Conservation (phyloP, 1,140 invertebrate genomes). For the Scaptomyza montana region DNA sequence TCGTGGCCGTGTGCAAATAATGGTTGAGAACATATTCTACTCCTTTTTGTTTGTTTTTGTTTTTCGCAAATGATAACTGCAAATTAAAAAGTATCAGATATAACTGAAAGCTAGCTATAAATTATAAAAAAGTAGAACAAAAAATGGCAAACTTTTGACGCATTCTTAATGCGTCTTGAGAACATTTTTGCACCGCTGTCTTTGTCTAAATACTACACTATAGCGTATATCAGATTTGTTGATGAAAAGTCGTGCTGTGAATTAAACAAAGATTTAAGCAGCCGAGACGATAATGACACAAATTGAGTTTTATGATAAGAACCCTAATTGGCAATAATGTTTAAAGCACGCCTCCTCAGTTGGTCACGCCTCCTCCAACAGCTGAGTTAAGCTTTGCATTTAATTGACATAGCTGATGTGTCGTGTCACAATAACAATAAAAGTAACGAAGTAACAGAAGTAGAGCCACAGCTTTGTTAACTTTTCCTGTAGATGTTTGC, state of each 20-base stretch:
- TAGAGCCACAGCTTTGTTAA: constrained; percentile 17
- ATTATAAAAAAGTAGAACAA: constrained; percentile 6
- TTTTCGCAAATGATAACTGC: constrained; percentile 27
- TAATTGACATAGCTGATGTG: constrained; percentile 31
- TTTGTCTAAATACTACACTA: constrained; percentile 20
- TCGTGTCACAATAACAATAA: constrained; percentile 38
- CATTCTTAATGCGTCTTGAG: constrained; percentile 14
- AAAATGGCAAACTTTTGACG: constrained; percentile 1
- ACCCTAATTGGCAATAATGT: constrained; percentile 62
- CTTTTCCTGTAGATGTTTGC: constrained; percentile 4
- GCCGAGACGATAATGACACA: not conserved
- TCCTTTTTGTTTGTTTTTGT: not conserved
- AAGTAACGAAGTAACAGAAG: constrained; percentile 21
- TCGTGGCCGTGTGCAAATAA: constrained; percentile 8
- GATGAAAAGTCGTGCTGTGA: constrained; percentile 32
- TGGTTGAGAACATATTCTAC: not conserved
- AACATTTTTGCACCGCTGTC: not conserved
- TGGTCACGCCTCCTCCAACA: constrained; percentile 9
- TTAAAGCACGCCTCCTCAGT: constrained; percentile 21
- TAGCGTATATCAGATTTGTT: constrained; percentile 43
- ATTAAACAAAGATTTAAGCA: constrained; percentile 10
- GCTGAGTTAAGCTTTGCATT: constrained; percentile 29
- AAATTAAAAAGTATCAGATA: constrained; percentile 24
- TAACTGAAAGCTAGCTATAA: constrained; percentile 5
- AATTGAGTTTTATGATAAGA: not conserved